These are phyloP conservation scores for Saccopteryx bilineata DNA, from an alignment of 2,113 vertebrate genomes.

Conservation along the genomic window DNA sequence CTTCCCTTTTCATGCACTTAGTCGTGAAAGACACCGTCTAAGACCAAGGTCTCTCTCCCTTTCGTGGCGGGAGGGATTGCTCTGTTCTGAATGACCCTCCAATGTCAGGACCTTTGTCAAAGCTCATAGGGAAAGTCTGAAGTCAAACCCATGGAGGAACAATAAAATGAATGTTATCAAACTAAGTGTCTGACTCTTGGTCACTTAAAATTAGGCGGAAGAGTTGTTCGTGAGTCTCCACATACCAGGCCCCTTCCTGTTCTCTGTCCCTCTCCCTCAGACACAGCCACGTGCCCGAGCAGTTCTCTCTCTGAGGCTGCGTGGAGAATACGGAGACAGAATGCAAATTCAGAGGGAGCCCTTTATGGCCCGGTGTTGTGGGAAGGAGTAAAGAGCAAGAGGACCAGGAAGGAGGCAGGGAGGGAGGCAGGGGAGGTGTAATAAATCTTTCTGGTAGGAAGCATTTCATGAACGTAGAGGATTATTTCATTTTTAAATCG, in stretches of 20 bases:
- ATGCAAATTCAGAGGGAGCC: accelerated
- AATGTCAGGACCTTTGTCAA: accelerated
- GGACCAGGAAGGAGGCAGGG: too few relatives aligned
- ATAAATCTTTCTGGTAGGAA: neutral
- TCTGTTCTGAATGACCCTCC: neutral
- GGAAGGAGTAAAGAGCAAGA: neutral
- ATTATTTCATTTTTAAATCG: neutral
- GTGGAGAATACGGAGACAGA: accelerated
- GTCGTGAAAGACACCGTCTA: accelerated
- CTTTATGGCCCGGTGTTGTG: accelerated
- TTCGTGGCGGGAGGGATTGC: accelerated
- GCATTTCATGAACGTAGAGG: accelerated
- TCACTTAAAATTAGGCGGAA: neutral
- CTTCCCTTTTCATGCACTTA: accelerated
- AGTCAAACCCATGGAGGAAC: neutral
- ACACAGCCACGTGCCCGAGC: accelerated
- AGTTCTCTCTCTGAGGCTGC: too few relatives aligned
- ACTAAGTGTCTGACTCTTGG: too few relatives aligned
- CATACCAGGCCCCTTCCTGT: accelerated
- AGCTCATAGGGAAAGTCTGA: neutral
- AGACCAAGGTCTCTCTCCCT: too few relatives aligned
- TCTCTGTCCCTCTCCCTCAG: too few relatives aligned
- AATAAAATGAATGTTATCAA: accelerated
- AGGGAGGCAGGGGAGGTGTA: neutral
- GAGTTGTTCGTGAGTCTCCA: too few relatives aligned